phyloP scores from a whole-genome alignment of 2,797 vertebrate species.

The Lagodon rhomboides region DNA sequence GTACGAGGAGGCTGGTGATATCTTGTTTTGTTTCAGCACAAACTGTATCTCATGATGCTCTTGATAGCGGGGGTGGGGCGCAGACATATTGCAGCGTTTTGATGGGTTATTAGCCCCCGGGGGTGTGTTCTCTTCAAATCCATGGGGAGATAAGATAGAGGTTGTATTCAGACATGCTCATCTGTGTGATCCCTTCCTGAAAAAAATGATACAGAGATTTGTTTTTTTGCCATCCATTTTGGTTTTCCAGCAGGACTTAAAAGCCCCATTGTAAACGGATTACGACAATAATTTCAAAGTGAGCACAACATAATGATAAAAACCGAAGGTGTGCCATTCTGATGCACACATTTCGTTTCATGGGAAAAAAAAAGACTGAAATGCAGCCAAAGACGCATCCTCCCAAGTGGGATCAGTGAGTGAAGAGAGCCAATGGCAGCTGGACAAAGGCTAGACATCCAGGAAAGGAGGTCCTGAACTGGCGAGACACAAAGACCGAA shows the following conservation, averaged over 20 bases:
- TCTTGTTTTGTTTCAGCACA: slow-evolving; percentile 47
- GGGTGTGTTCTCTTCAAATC: slow-evolving; percentile 37
- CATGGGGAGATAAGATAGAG: slow-evolving; percentile 21
- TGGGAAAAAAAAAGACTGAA: background rate
- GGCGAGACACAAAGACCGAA: slow-evolving; percentile 72
- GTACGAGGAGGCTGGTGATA: slow-evolving; percentile 6
- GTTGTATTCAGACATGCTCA: slow-evolving; percentile 9
- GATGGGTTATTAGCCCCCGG: slow-evolving; percentile 25
- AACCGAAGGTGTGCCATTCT: background rate
- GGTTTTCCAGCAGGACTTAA: slow-evolving; percentile 4
- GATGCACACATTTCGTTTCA: background rate
- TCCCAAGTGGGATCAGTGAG: slow-evolving; percentile 32
- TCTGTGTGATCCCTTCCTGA: slow-evolving; percentile 1
- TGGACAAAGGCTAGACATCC: slow-evolving; percentile 63
- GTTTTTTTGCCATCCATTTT: slow-evolving; percentile 3
- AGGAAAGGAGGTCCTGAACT: slow-evolving; percentile 65
- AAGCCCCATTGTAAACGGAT: background rate
- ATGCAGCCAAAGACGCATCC: slow-evolving; percentile 7
- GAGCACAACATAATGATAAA: background rate
- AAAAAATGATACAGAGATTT: background rate
- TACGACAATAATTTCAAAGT: slow-evolving; percentile 9
- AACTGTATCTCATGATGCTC: slow-evolving; percentile 56
- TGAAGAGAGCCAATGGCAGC: slow-evolving; percentile 53
- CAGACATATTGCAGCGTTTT: slow-evolving; percentile 12
- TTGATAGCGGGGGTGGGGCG: slow-evolving; percentile 20